A percentile compares a stretch with the other conserved stretches of the same genome.
Conservation (phyloP, 2,113 vertebrate species). For the Pollachius pollachius region DNA sequence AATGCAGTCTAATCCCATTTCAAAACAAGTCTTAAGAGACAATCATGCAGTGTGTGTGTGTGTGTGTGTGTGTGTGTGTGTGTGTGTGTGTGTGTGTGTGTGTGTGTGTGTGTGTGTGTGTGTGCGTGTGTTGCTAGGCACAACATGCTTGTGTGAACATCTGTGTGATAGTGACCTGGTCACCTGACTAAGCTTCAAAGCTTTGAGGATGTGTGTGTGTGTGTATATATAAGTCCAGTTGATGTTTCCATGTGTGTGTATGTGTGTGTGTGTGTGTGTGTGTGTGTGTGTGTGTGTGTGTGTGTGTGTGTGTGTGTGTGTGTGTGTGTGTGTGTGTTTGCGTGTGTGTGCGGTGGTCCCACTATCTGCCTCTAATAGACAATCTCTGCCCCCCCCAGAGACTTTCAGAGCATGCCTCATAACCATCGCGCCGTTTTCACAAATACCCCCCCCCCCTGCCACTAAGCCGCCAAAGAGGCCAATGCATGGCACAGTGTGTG, state of each 20-base stretch:
- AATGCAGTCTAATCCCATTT: conserved; percentile 43
- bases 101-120: conserved; percentile 15
- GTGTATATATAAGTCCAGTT: conserved; percentile 10
- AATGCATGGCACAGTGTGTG: conserved; percentile 42
- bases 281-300: conserved; percentile 10
- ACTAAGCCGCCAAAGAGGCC: conserved; percentile 50
- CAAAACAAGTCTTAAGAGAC: conserved; percentile 45
- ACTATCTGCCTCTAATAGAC: conserved; percentile 35
- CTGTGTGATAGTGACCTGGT: conserved; percentile 53
- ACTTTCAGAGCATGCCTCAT: conserved; percentile 55
- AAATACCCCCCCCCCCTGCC: conserved; percentile 41
- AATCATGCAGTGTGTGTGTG: conserved; percentile 35
- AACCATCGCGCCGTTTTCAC: conserved; percentile 54
- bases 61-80: conserved; percentile 16
- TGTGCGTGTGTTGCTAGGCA: conserved; percentile 19
- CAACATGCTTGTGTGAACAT: conserved; percentile 49
- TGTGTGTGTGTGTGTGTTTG: conserved; percentile 11
- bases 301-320: conserved; percentile 13
- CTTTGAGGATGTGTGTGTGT: conserved; percentile 9
- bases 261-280: conserved; percentile 18
- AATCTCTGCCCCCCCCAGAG: conserved; percentile 18
- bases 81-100: conserved; percentile 17
- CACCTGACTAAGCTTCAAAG: conserved; percentile 50
- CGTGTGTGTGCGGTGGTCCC: conserved; percentile 8
- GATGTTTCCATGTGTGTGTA: conserved; percentile 1